Conservation (phyloP, 2,113 vertebrate genomes). For the Dicentrarchus labrax region DNA sequence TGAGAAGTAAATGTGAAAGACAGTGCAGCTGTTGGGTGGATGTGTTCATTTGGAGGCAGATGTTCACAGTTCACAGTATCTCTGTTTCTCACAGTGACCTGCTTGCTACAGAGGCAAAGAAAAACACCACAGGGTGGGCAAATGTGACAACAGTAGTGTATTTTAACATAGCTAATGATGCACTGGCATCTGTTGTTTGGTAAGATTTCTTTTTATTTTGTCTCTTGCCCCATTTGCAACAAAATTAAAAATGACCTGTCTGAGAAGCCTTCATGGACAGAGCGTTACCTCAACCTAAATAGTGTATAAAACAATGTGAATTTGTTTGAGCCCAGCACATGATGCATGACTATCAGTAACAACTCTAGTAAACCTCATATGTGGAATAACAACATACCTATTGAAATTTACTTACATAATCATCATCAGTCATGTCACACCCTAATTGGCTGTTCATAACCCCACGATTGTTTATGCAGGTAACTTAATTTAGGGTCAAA, state of each 20-base stretch:
- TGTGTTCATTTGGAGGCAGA: constrained; percentile 45
- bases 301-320: background rate
- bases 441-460: background rate
- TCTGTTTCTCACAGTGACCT: constrained; percentile 46
- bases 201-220: background rate
- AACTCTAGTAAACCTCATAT: background rate
- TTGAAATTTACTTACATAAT: background rate
- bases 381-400: background rate
- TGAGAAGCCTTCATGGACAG: background rate
- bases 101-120: constrained; percentile 42
- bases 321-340: background rate
- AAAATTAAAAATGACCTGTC: background rate
- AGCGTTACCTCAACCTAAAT: background rate
- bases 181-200: constrained; percentile 41
- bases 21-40: constrained; percentile 43
- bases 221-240: background rate
- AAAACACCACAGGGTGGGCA: constrained; percentile 36
- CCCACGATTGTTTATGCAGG: background rate
- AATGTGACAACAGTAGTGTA: constrained; percentile 39
- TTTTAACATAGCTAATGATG: constrained; percentile 60
- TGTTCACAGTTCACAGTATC: constrained; percentile 41
- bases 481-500: too few species aligned
- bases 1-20: constrained; percentile 27
- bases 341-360: background rate
- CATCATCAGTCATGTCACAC: too few species aligned